Base-by-base conservation (phyloP, 2,888 invertebrate genomes). In the Agapostemon virescens region DNA sequence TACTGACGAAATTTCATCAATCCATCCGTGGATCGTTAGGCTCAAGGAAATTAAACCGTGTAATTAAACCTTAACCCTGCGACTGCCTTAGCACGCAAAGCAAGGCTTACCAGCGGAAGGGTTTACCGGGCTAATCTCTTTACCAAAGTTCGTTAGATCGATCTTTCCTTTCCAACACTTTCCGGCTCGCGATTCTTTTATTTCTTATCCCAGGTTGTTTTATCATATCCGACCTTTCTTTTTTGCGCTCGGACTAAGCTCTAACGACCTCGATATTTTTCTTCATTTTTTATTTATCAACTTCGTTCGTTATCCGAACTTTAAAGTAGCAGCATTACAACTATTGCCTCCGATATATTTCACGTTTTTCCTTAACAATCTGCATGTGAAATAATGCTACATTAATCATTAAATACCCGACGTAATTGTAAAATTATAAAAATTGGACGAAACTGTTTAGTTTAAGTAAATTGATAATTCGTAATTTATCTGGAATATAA, bases 131-230 rank as follows among this genome's bases (percentile, higher is more conserved):
- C 83, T 86, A 87, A 87, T 87, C 84, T 77, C 83, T 87, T 87
- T 85, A 87, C 83, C 79, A 74, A 86, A 87, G 82, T 87, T 87
- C 80, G 86, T 87, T 87, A 87, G 83, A 87, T 86, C 83, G 82
- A 83, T 84, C 81, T 84, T 81, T 81, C 82, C 83, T 80, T 79
- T 75, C 84, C 80, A 78, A 79, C 83, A 73, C 84, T 78, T 82
- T 82, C 81, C 81, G 77, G 74, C 73, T 66, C 72, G 69, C 63
- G 69, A 79, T 79, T 83, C 80, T 83, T 83, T 61, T 61, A 84
- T 84, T 86, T 82, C 73, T 77, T 77, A 79, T 84, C 77, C 77
- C 69, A 45, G 45, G 30, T 61, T 61, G 61, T 61, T 61, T 61
- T 61, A 61, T 61, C 61, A 69, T 82, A 64, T 64, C 73, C 23